Conservation (phyloP, 2,113 vertebrate species). For the Cyrtonyx montezumae region DNA sequence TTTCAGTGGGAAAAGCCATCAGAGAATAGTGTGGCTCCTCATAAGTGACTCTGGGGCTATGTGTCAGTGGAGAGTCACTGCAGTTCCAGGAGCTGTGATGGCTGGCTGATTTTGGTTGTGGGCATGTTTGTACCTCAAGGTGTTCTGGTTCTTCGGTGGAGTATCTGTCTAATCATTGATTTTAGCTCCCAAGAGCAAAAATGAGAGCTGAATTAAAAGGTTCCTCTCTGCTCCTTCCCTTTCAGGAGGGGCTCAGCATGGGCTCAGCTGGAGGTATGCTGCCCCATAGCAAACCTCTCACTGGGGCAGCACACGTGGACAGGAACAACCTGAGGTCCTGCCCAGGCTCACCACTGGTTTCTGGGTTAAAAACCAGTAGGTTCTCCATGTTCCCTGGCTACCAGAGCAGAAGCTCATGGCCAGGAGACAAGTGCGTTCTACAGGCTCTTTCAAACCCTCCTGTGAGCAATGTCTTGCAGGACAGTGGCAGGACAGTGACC, state of each 20-base stretch:
- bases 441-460: neutral
- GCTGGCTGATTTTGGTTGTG: neutral
- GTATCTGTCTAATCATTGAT: neutral
- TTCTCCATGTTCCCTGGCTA: neutral
- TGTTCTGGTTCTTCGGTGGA: neutral
- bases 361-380: neutral
- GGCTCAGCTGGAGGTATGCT: neutral
- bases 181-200: neutral
- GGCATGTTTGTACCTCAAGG: neutral
- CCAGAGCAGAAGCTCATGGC: neutral
- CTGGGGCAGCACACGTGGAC: neutral
- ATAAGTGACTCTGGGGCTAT: neutral
- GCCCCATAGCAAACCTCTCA: neutral
- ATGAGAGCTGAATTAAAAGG: neutral
- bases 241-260: neutral
- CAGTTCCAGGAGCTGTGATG: neutral
- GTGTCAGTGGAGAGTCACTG: accelerated
- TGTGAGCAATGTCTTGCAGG: neutral
- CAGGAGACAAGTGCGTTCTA: neutral
- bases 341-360: neutral
- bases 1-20: neutral
- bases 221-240: neutral
- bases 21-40: neutral
- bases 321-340: neutral
- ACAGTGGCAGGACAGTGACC: neutral